Percentiles rank a stretch among this genome's conserved stretches.
These are phyloP conservation scores for Borostomias antarcticus DNA, from an alignment of 2,797 vertebrate genomes.

Conservation along the genomic window DNA sequence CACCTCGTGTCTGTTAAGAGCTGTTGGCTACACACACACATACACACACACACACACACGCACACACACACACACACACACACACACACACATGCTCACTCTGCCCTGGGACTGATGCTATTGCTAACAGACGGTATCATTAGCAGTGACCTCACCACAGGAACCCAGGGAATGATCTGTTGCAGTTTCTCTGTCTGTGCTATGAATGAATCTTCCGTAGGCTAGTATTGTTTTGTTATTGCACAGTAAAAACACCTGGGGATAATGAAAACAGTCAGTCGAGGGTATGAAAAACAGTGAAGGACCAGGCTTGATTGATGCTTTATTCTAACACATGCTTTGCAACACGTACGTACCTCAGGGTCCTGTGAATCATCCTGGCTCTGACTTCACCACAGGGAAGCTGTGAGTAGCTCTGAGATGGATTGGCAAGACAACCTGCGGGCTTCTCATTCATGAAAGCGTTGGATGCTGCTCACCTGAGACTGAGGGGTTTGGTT, in stretches of 20 bases:
- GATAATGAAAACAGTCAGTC: background rate
- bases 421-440: conserved; percentile 28
- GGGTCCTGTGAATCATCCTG: background rate
- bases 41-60: background rate
- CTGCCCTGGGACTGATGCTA: background rate
- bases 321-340: conserved; percentile 5
- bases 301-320: too few relatives aligned
- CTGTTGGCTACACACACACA: background rate
- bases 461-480: background rate
- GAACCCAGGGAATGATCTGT: background rate
- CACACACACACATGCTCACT: background rate
- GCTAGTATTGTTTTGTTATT: background rate
- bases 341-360: conserved; percentile 4
- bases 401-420: conserved; percentile 15
- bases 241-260: background rate
- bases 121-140: too few relatives aligned
- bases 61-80: background rate
- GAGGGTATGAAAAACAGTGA: background rate
- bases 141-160: background rate
- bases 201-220: background rate
- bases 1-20: background rate
- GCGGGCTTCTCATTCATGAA: background rate
- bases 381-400: conserved; percentile 13
- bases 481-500: conserved; percentile 25
- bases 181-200: background rate